Evolutionary conservation across 2,797 vertebrate genomes (phyloP).

Genomic region (Ceyx erithaca): DNA sequence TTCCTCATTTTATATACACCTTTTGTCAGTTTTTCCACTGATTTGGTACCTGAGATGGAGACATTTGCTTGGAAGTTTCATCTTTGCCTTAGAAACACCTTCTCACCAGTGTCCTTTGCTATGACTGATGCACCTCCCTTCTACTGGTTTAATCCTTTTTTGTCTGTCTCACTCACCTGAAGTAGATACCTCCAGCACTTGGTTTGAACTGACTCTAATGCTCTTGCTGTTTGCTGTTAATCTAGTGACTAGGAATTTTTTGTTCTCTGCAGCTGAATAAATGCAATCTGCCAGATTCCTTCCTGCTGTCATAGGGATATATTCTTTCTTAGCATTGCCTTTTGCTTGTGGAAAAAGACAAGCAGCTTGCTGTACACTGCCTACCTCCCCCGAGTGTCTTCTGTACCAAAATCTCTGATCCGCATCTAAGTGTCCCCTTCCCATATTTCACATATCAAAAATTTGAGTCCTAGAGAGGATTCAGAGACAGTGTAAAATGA

Average conservation of each 20-base stretch:
- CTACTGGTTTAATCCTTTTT: constrained; percentile 36
- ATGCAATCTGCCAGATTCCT: constrained; percentile 31
- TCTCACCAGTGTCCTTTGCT: constrained; percentile 11
- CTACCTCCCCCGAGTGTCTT: neutral
- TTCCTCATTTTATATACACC: neutral
- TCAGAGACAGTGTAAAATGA: neutral
- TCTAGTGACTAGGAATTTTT: constrained; percentile 22
- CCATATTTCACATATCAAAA: neutral
- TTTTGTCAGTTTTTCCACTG: constrained; percentile 56
- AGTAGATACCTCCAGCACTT: neutral
- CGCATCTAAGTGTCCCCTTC: neutral
- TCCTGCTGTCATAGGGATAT: constrained; percentile 22
- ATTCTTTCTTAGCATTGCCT: neutral
- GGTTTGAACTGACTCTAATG: constrained; percentile 16
- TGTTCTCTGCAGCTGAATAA: constrained; percentile 46
- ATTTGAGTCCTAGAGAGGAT: neutral
- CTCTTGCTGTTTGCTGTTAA: constrained; percentile 48
- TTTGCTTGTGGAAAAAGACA: neutral
- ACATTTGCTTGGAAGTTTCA: neutral
- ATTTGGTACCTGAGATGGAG: constrained; percentile 43
- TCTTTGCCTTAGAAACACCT: constrained; percentile 14
- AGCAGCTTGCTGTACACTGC: neutral
- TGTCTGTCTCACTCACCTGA: constrained; percentile 19
- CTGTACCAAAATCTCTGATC: neutral
- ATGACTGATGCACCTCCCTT: constrained; percentile 27